Percentiles rank a stretch among this genome's conserved stretches.
phyloP scores from a whole-genome alignment of 2,113 vertebrate species.

The Centropus bengalensis region DNA sequence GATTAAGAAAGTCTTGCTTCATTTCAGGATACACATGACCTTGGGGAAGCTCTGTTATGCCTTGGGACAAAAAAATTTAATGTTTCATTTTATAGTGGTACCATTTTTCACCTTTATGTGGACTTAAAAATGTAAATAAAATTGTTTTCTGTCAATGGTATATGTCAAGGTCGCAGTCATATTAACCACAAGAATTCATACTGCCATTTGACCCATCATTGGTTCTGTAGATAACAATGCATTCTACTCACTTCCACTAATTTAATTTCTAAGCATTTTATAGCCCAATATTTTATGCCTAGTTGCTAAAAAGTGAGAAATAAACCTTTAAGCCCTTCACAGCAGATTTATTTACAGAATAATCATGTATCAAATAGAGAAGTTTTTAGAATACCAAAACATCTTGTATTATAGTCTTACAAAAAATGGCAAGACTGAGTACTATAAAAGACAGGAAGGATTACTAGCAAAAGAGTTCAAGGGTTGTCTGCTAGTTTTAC shows the following conservation, averaged over 20 bases:
- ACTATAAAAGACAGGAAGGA: constrained; percentile 21
- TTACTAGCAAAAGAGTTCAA: constrained; percentile 41
- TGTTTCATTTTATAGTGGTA: constrained; percentile 69
- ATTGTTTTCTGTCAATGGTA: constrained; percentile 74
- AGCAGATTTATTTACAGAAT: constrained; percentile 76
- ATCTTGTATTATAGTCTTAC: constrained; percentile 52
- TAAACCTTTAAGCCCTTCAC: constrained; percentile 71
- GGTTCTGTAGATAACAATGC: constrained; percentile 75
- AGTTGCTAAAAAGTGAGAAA: constrained; percentile 72
- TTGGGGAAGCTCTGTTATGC: constrained; percentile 65
- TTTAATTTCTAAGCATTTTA: constrained; percentile 78
- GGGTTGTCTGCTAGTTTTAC: constrained; percentile 9
- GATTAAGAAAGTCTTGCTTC: constrained; percentile 15
- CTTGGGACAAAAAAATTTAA: constrained; percentile 59
- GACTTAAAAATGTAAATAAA: constrained; percentile 83
- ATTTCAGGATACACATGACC: constrained; percentile 71
- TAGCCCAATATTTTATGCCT: constrained; percentile 71
- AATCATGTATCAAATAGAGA: constrained; percentile 63
- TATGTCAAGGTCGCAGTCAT: constrained; percentile 74
- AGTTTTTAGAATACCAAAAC: constrained; percentile 61
- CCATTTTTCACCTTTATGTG: constrained; percentile 79
- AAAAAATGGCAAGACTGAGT: constrained; percentile 13
- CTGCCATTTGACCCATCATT: constrained; percentile 76
- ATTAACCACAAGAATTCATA: constrained; percentile 68
- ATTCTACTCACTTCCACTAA: constrained; percentile 70